These are phyloP conservation scores for Zonitis immaculata DNA, from an alignment of 2,888 invertebrate species.

Conservation along the genomic window DNA sequence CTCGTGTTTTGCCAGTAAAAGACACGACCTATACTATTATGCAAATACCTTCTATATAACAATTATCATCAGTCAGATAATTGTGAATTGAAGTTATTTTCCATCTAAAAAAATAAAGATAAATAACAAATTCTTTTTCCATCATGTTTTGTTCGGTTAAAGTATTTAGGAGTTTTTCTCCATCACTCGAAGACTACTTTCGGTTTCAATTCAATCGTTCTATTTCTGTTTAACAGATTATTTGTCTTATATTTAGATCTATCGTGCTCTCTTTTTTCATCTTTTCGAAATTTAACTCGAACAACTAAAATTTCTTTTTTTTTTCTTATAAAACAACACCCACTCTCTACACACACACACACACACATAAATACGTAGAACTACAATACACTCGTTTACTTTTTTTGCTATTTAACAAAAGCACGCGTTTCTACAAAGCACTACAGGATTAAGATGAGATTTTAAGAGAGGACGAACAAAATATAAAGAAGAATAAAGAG, in stretches of 20 bases:
- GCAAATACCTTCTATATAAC: no score
- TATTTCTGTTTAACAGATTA: neutral
- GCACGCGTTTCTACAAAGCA: slow-evolving; percentile 7
- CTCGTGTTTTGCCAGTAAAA: slow-evolving; percentile 14
- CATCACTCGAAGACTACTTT: slow-evolving; percentile 5
- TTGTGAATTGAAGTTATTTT: neutral
- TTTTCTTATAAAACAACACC: neutral
- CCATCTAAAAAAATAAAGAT: no score
- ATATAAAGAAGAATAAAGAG: no score
- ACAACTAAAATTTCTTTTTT: slow-evolving; percentile 11
- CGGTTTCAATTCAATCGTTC: slow-evolving; percentile 7
- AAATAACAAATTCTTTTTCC: no score
- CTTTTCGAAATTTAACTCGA: slow-evolving; percentile 14
- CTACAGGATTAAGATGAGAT: slow-evolving; percentile 12
- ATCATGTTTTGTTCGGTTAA: slow-evolving; percentile 3
- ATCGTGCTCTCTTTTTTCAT: slow-evolving; percentile 7
- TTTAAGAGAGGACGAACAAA: neutral
- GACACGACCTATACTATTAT: neutral
- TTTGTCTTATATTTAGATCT: neutral
- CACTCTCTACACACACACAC: neutral
- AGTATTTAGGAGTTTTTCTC: slow-evolving; percentile 15
- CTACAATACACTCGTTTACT: no score
- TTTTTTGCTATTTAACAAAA: slow-evolving; percentile 11
- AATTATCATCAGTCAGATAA: no score
- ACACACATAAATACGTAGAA: neutral